A percentile compares a stretch with the other conserved stretches of the same genome.
These are phyloP conservation scores for Drosophila limbata DNA, from an alignment of 2,888 invertebrate species.

Conservation along the genomic window DNA sequence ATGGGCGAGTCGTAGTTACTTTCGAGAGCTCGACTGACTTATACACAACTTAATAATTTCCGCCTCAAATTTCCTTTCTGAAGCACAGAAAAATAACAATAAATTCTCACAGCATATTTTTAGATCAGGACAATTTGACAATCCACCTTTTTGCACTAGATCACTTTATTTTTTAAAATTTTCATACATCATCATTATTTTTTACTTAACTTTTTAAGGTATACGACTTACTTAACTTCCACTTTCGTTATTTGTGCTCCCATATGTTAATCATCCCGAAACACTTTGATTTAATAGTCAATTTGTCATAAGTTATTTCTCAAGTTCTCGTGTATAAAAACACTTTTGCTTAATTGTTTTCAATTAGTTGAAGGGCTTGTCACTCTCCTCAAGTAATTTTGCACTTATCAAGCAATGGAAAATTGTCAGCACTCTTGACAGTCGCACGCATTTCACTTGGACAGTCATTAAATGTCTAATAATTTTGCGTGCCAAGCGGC, in stretches of 20 bases:
- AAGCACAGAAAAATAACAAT: not conserved
- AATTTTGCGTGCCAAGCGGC: slow-evolving; percentile 40
- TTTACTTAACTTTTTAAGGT: not conserved
- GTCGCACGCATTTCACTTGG: slow-evolving; percentile 22
- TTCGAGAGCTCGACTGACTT: not conserved
- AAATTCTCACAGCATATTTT: not conserved
- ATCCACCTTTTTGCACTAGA: no score
- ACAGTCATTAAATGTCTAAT: slow-evolving; percentile 59
- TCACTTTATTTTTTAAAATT: not conserved
- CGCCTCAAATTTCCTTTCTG: not conserved
- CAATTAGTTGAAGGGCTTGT: slow-evolving; percentile 49
- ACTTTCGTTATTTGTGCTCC: not conserved
- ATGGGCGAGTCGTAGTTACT: not conserved
- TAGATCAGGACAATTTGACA: not conserved
- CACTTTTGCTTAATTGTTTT: slow-evolving; percentile 53
- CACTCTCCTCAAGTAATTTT: slow-evolving; percentile 43
- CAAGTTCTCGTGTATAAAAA: slow-evolving; percentile 47
- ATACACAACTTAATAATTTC: not conserved
- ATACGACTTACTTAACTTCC: not conserved
- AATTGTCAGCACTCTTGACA: slow-evolving; percentile 29
- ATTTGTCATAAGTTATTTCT: slow-evolving; percentile 23
- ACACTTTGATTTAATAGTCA: slow-evolving; percentile 24
- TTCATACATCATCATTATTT: not conserved
- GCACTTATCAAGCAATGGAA: slow-evolving; percentile 21
- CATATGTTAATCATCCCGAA: slow-evolving; percentile 11